Conservation (phyloP, 2,888 invertebrate species). For the Megamerina dolium region DNA sequence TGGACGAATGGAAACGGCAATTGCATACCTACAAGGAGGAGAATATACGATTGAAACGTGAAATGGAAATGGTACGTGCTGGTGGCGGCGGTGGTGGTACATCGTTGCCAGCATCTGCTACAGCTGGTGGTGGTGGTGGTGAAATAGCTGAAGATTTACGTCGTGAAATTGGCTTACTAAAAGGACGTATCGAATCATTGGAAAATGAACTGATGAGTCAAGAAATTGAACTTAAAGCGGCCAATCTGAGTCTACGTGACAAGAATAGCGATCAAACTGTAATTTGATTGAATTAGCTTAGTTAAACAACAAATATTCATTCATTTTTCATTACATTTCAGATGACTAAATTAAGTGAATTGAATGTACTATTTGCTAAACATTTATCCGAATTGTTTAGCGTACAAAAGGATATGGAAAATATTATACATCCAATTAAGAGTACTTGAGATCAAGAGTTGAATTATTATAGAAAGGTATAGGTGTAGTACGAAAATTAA, state of each 20-base stretch:
- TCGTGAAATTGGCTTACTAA: constrained; percentile 64
- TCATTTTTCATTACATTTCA: constrained; percentile 19
- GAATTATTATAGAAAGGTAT: constrained; percentile 39
- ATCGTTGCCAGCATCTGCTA: constrained; percentile 14
- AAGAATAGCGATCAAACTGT: constrained; percentile 71
- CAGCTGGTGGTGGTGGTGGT: constrained; percentile 53
- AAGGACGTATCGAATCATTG: constrained; percentile 75
- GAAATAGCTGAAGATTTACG: constrained; percentile 72
- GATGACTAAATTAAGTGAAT: constrained; percentile 45
- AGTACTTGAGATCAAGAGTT: constrained; percentile 50
- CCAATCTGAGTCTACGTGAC: constrained; percentile 46
- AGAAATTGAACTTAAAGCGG: constrained; percentile 71
- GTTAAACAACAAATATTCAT: not conserved
- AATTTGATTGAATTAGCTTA: constrained; percentile 6
- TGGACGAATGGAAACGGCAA: constrained; percentile 97
- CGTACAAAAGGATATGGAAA: constrained; percentile 50
- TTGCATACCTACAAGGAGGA: constrained; percentile 88
- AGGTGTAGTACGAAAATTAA: no score
- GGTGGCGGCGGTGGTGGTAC: constrained; percentile 52
- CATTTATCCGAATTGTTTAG: constrained; percentile 43
- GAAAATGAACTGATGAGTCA: constrained; percentile 77
- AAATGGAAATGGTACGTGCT: constrained; percentile 65
- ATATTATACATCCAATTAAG: constrained; percentile 45
- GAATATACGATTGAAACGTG: constrained; percentile 74
- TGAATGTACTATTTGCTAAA: constrained; percentile 45